phyloP scores from a whole-genome alignment of 2,888 invertebrate species.

The Eristalis pertinax region DNA sequence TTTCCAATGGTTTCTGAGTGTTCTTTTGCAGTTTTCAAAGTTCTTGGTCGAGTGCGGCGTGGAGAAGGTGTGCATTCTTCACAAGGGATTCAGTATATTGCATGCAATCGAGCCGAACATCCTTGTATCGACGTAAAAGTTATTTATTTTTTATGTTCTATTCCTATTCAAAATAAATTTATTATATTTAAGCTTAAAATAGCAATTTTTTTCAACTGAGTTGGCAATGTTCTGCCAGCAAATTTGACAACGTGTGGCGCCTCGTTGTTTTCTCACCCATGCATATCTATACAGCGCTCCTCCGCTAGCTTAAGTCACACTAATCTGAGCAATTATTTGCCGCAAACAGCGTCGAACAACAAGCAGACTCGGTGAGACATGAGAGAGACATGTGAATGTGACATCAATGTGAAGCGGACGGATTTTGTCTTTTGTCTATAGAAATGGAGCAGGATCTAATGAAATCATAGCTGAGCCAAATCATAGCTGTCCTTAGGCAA shows the following conservation, averaged over 20 bases:
- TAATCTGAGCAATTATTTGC: no score
- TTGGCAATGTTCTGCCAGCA: neutral
- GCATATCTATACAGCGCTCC: no score
- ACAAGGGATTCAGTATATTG: slow-evolving; percentile 93
- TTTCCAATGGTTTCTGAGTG: neutral
- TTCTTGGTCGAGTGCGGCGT: slow-evolving; percentile 90
- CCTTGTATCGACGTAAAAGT: slow-evolving; percentile 78
- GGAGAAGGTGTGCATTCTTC: slow-evolving; percentile 90
- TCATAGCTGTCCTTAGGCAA: neutral
- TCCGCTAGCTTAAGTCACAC: no score
- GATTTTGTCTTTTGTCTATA: no score
- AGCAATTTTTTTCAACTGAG: neutral
- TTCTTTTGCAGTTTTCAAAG: slow-evolving; percentile 89
- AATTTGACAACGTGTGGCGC: no score
- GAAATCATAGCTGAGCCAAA: no score
- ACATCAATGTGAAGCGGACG: no score
- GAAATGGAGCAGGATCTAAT: no score
- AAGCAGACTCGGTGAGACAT: no score
- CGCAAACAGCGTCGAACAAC: no score
- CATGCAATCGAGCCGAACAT: slow-evolving; percentile 85
- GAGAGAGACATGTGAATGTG: no score
- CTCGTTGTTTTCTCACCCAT: no score
- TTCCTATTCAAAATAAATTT: slow-evolving; percentile 32
- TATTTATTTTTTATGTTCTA: slow-evolving; percentile 21
- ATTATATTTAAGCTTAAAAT: neutral